These are phyloP conservation scores for Danio choprae DNA, from an alignment of 2,797 vertebrate species.

Conservation along the genomic window DNA sequence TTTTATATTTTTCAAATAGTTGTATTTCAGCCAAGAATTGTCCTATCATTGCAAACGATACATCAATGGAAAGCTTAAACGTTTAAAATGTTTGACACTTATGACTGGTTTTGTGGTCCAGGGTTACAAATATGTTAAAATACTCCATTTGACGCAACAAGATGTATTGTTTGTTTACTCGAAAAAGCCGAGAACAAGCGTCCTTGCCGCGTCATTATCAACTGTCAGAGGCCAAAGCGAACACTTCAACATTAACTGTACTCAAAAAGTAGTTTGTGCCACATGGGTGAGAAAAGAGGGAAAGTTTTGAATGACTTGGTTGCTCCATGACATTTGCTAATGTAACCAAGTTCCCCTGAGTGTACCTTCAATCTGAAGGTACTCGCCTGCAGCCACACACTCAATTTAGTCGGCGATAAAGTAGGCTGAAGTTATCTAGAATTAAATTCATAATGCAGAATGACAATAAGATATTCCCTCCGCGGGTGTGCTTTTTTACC, in stretches of 20 bases:
- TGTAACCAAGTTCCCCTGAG: conserved; percentile 59
- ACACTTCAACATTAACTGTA: conserved; percentile 27
- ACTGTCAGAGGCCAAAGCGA: conserved; percentile 12
- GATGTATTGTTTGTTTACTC: conserved; percentile 2
- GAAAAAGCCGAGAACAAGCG: neutral
- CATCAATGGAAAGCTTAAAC: no score
- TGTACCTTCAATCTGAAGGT: conserved; percentile 63
- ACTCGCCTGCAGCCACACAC: conserved; percentile 60
- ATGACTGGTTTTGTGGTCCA: no score
- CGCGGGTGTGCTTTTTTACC: conserved; percentile 23
- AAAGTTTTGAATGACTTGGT: conserved; percentile 51
- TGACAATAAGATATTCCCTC: conserved; percentile 61
- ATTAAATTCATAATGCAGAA: conserved; percentile 62
- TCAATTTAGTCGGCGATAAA: conserved; percentile 62
- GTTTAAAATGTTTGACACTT: no score
- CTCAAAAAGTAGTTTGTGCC: conserved; percentile 41
- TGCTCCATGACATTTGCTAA: conserved; percentile 64
- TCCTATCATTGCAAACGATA: no score
- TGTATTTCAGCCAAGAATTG: no score
- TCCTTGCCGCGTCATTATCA: conserved; percentile 51
- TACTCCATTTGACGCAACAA: no score
- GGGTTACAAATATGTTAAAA: no score
- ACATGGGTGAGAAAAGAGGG: conserved; percentile 19
- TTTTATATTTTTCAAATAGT: no score
- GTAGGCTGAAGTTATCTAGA: conserved; percentile 65